Evolutionary conservation across 1,140 invertebrate genomes (phyloP), one percentile per base, ranked within the genome.

Genomic region (Maconellicoccus hirsutus): DNA sequence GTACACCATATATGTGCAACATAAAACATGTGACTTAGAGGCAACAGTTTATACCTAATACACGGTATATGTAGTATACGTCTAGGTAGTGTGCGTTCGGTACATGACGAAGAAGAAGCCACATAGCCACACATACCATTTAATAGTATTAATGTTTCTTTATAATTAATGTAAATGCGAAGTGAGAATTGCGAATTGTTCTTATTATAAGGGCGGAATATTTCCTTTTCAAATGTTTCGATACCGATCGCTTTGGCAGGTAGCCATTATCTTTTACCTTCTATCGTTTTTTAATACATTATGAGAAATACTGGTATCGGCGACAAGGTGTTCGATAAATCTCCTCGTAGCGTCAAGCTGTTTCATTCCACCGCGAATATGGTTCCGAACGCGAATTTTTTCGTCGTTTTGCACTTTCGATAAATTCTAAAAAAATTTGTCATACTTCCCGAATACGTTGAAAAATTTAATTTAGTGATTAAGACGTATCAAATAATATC

Each of bases 111-210:
- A 14, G 42, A 52, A 52, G 42, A 52, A 52, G 42, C 42, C 42
- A 52, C 29, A 33, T 33, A 33, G 29, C 42, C 42, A 52, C 16
- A 52, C 42, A 52, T 52, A 52, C 12, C 42, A 52, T 52, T 52
- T 52, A 52, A 52, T 52, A 52, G 42, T 52, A 52, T 52, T 52
- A 52, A 52, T 52, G 42, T 52, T 52, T 14, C 42, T 52, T 52
- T 52, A 52, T 52, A 52, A 52, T 52, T 52, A 52, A 52, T 52
- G 42, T 52, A 52, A 52, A 52, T 52, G 42, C 42, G 42, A 52
- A 52, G 42, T 52, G 42, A 52, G 42, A 52, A 52, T 52, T 52
- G 42, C n/a, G 42, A 52, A 52, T 52, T 52, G 42, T 52, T 52
- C 42, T 52, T 52, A 52, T 52, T 52, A 52, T 52, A 52, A 52